Evolutionary conservation across 2,797 vertebrate species (phyloP), one percentile per base, ranked within the genome.

Genomic region (Australoheros facetus): DNA sequence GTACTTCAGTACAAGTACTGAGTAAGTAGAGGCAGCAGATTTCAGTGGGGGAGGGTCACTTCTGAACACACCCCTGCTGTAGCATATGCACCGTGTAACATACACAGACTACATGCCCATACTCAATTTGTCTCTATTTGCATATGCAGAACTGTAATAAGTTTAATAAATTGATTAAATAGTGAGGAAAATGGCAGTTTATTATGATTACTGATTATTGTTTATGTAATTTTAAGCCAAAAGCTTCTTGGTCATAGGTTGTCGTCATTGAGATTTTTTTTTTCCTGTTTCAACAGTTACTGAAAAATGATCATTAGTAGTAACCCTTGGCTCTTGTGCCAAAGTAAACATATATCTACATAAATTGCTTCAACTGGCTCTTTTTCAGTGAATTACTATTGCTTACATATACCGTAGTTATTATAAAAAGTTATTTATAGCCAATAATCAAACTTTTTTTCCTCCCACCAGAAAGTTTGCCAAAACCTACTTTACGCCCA

Each of bases 401-500:
- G 28, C 39, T n/a, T 37, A 14, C 14, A n/a, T 62, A 6, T 23
- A 13, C 32, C 10, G 45, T 56, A 30, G 21, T 66, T 48, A 56
- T 32, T 83, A 72, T 45, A 56, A 57, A 73, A 75, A n/a, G 11
- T 53, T 78, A 81, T 86, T 86, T 73, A 59, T 10, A 54, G 39
- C 30, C 71, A 55, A 81, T 81, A 30, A 72, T 84, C 73, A 80
- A 84, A 73, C 59, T 45, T 59, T 73, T 76, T 39, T 80, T 75
- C 78, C 80, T 34, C 76, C 72, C 73, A 14, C 23, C 54, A n/a
- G 58, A 45, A 76, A 34, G 13, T 84, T 89, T 75, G 79, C 84
- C 84, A 86, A 87, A 85, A 64, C 28, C 64, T 71, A 72, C 80
- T 80, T 77, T 58, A 78, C 73, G 3, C 81, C 79, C 55, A n/a